A percentile compares a stretch with the other conserved stretches of the same genome.
These are phyloP conservation scores for Seriola aureovittata DNA, from an alignment of 2,113 vertebrate species.

Conservation along the genomic window DNA sequence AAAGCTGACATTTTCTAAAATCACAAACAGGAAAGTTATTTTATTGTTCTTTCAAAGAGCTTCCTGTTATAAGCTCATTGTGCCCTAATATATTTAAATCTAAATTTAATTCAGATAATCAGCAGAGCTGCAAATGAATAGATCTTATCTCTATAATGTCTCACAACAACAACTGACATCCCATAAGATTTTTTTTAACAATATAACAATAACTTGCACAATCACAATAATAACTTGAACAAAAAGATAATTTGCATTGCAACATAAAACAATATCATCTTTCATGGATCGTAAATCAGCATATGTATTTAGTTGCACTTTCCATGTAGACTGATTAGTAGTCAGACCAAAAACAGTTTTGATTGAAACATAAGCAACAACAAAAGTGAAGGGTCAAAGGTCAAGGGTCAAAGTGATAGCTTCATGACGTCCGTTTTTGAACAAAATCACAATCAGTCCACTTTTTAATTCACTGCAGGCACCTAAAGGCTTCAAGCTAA, in stretches of 20 bases:
- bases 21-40: no score
- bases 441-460: slow-evolving; percentile 23
- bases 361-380: slow-evolving; percentile 38
- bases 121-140: not conserved
- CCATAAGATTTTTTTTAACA: not conserved
- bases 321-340: not conserved
- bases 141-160: not conserved
- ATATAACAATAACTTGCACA: not conserved
- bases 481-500: not conserved
- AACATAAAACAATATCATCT: not conserved
- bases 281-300: not conserved
- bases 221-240: not conserved
- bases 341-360: not conserved
- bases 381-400: slow-evolving; percentile 47
- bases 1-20: not conserved
- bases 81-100: not conserved
- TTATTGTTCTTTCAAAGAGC: not conserved
- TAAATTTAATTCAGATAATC: not conserved
- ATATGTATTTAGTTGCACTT: no score
- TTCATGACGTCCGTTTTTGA: slow-evolving; percentile 7
- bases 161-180: not conserved
- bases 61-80: not conserved
- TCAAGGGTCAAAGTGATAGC: slow-evolving; percentile 47
- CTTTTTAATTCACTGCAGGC: slow-evolving; percentile 11
- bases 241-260: not conserved